Percentiles rank a stretch among this genome's conserved stretches.
phyloP scores from a whole-genome alignment of 2,113 vertebrate species.

The Melanerpes aurifrons region DNA sequence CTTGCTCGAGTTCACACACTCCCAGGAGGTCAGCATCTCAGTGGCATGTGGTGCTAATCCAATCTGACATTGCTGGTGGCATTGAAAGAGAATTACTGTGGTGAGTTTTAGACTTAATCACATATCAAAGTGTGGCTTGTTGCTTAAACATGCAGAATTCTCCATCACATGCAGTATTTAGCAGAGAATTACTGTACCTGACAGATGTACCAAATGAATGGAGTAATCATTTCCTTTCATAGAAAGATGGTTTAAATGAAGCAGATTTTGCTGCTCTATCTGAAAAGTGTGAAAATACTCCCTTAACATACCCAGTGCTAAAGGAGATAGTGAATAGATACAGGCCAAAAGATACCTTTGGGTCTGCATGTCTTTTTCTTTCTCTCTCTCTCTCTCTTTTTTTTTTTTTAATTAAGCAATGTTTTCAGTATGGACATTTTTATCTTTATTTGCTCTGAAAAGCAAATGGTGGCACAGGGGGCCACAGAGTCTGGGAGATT shows the following conservation, averaged over 20 bases:
- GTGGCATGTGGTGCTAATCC: fast-evolving
- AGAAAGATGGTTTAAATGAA: neutral
- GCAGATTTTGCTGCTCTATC: neutral
- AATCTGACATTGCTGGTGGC: neutral
- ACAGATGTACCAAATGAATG: neutral
- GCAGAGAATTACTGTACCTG: neutral
- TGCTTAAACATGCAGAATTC: neutral
- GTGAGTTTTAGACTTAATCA: neutral
- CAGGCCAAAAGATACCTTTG: neutral
- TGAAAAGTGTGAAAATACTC: neutral
- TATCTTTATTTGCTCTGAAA: neutral
- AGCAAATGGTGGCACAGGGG: neutral
- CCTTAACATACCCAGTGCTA: neutral
- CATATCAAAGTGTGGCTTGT: neutral
- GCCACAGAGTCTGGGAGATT: neutral
- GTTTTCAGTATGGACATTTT: neutral
- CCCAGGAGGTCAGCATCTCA: fast-evolving
- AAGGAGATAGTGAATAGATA: neutral
- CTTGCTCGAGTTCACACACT: neutral
- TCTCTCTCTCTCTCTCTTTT: no score
- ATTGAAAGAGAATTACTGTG: neutral
- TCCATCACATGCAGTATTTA: neutral
- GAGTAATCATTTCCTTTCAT: neutral
- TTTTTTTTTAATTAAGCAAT: neutral
- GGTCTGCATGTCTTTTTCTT: neutral